Base-by-base conservation (phyloP, 2,888 invertebrate species). In the Andrena trimmerana region DNA sequence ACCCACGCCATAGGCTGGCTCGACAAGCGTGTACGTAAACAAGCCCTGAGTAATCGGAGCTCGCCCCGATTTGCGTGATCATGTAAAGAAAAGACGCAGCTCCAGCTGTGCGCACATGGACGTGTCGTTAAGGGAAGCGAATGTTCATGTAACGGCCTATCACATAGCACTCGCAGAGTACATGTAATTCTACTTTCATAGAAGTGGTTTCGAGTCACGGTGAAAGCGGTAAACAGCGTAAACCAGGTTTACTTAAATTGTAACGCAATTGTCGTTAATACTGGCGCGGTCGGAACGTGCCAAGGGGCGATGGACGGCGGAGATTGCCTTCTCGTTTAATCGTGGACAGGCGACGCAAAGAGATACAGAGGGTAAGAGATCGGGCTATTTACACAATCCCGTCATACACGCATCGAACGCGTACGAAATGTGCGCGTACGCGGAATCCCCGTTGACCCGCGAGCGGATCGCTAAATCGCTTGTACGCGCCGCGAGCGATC, bases 151-250 rank as follows among this genome's bases (percentile, higher is more conserved):
- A 70, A 73, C 50, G 80, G 77, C 73, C 71, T 71, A 81, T 81
- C 67, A 31, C 42, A 70, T 57, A 20, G 42, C n/a, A 60, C 52
- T 81, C 59, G 57, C 63, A 73, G 67, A 57, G 79, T 68, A 79
- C 72, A 78, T 76, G 78, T 73, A 24, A 57, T 69, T 77, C 71
- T 73, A 74, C 75, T 81, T 75, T 66, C 71, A 83, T 74, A 31
- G 42, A 81, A 84, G 92, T 93, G 92, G 92, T 91, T 89, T 91
- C 90, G 88, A 93, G 92, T 92, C 92, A 93, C 92, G 92, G 93
- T 91, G 92, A 92, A 93, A 89, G 89, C 90, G 89, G 88, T 87
- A 89, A 89, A 89, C 78, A 74, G 77, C 27, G 71, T 80, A 83
- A 88, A 81, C 69, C 42, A 86, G 68, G 42, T 75, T 68, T 75